A percentile compares a stretch with the other conserved stretches of the same genome.
Evolutionary conservation across 2,797 vertebrate genomes (phyloP).

Genomic region (Ceryle rudis): DNA sequence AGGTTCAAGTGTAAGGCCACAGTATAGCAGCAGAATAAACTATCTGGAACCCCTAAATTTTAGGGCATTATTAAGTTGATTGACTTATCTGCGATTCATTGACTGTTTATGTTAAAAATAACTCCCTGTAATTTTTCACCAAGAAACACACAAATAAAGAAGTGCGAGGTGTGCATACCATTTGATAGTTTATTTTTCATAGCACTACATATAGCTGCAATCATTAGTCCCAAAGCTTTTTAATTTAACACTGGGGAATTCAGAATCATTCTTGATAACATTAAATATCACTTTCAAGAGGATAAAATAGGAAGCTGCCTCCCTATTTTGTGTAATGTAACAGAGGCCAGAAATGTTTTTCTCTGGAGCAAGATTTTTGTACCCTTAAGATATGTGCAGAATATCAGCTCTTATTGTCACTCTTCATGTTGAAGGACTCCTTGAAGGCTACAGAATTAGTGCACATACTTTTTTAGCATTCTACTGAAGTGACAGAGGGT

Average conservation of each 20-base stretch:
- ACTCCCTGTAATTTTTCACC: not conserved
- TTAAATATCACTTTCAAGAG: not conserved
- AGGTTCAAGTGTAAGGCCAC: not conserved
- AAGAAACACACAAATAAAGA: not conserved
- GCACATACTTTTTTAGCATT: not conserved
- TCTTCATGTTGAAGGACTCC: not conserved
- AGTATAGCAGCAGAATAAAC: not conserved
- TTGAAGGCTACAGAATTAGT: not conserved
- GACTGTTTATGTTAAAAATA: not conserved
- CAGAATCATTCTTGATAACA: not conserved
- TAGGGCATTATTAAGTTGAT: not conserved
- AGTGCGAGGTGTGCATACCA: accelerated
- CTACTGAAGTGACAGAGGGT: not conserved
- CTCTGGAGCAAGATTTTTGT: not conserved
- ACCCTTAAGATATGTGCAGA: not conserved
- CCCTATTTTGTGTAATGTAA: not conserved
- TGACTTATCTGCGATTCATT: slow-evolving; percentile 18
- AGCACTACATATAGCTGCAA: not conserved
- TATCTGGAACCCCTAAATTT: slow-evolving; percentile 7
- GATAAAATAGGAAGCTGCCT: not conserved
- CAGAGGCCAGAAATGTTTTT: not conserved
- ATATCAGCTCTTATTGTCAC: not conserved
- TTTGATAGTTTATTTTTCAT: not conserved
- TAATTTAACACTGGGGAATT: not conserved
- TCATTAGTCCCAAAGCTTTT: not conserved